Conservation (phyloP, 2,797 vertebrate genomes). For the Siniperca obscura region DNA sequence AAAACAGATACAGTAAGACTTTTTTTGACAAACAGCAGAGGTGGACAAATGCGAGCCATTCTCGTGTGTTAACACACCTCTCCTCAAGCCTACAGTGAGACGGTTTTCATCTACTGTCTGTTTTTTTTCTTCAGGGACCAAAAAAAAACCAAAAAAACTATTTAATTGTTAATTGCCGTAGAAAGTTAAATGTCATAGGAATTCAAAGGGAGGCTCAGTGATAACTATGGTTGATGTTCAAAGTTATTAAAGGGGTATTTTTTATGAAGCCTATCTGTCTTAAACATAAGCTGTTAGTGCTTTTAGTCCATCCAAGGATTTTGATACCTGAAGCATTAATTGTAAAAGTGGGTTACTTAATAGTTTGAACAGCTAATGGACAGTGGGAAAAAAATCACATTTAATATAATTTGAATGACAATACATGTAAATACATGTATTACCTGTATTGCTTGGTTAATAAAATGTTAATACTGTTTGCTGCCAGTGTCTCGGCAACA, state of each 20-base stretch:
- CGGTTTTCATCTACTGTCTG: constrained; percentile 32
- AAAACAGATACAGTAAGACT: constrained; percentile 35
- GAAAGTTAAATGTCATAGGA: constrained; percentile 24
- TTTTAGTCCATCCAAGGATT: constrained; percentile 39
- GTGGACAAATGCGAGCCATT: constrained; percentile 15
- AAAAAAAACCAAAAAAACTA: neutral
- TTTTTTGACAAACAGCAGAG: constrained; percentile 19
- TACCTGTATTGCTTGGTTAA: constrained; percentile 35
- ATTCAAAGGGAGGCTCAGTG: constrained; percentile 50
- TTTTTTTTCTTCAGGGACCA: constrained; percentile 18
- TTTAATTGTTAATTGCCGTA: neutral
- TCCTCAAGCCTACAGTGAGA: constrained; percentile 37
- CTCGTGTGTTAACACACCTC: constrained; percentile 24
- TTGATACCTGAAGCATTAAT: constrained; percentile 27
- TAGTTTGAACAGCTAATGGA: constrained; percentile 1
- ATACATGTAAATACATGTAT: constrained; percentile 25
- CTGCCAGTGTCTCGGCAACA: constrained; percentile 9
- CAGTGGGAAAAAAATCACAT: neutral
- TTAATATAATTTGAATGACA: constrained; percentile 14
- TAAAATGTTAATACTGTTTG: constrained; percentile 29
- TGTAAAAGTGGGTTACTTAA: constrained; percentile 3
- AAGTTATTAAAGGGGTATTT: constrained; percentile 61
- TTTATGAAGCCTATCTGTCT: constrained; percentile 22
- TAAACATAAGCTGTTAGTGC: constrained; percentile 23
- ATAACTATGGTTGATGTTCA: constrained; percentile 32